Base-by-base conservation (phyloP, 92 coral and sea anemone genomes). In the Actinostola sp. region DNA sequence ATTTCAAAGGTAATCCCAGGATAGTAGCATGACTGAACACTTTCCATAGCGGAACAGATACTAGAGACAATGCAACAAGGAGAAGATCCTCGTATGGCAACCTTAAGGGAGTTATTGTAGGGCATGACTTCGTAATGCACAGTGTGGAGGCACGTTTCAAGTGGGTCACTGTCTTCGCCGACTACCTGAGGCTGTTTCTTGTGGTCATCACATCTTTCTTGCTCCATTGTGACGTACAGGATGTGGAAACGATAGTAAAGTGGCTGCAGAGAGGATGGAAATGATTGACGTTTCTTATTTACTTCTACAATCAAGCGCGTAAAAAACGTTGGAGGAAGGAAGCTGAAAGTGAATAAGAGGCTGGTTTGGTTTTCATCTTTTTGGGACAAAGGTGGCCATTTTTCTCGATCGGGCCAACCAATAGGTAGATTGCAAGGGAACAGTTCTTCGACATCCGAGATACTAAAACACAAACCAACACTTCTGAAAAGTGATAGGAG, bases 391-490 rank as follows among this genome's bases (percentile, higher is more conserved):
- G 76, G 68, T 0, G 83, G 51, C 83, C 83, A 77, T 59, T 67
- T 77, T 11, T 77, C 76, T 19, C 60, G 28, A 77, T 77, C 76
- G 20, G 83, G 83, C 83, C 83, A 77, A 14, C 83, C 83, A 24
- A 77, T 69, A 16, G 76, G 83, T 28, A 67, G 46, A 13, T 77
- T 77, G 39, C 83, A n/a, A n/a, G n/a, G n/a, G n/a, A n/a, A n/a
- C n/a, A n/a, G n/a, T n/a, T n/a, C n/a, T n/a, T n/a, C n/a, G n/a
- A n/a, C n/a, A n/a, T n/a, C n/a, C n/a, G n/a, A n/a, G n/a, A n/a
- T n/a, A n/a, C n/a, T n/a, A n/a, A n/a, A n/a, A n/a, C n/a, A n/a
- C n/a, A n/a, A n/a, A n/a, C n/a, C n/a, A n/a, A n/a, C n/a, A n/a
- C n/a, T n/a, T n/a, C n/a, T n/a, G n/a, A n/a, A n/a, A n/a, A n/a